Base-by-base conservation (phyloP, 2,888 invertebrate species). In the Noctuana brunneofusca region DNA sequence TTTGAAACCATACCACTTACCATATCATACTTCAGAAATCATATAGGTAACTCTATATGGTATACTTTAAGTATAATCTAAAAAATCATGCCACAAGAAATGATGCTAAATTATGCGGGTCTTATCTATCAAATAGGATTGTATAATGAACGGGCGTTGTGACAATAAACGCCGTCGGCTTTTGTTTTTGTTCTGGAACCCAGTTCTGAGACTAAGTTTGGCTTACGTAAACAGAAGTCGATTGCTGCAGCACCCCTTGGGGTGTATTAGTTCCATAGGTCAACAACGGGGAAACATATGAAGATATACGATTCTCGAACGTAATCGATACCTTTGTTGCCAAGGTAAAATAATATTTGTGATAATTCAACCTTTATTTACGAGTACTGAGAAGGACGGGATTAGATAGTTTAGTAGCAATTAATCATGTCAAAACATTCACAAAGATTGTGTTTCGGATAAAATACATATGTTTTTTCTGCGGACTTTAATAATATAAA, bases 151-250 rank as follows among this genome's bases (percentile, higher is more conserved):
- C 78, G 75, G 75, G 78, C 74, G 38, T 80, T 79, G 79, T 79
- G 82, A 83, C 81, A 86, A 85, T 82, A 85, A 83, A 76, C 80
- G 79, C 80, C 75, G 68, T 65, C 64, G 79, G 81, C 70, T 69
- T 71, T 79, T 86, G 84, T 86, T 86, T 85, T 87, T 84, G 82
- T 84, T 83, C 74, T 58, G 58, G 64, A 68, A 66, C 69, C n/a
- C 43, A 43, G 68, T 67, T 69, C 68, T 48, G 58, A 58, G 71
- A 67, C 71, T 69, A 78, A 79, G 69, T 80, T 77, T 69, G 71
- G 65, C 69, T 73, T 74, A 74, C 75, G 74, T 75, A 79, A 83
- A 83, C 77, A 82, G 79, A 76, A 14, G 78, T 76, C 76, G 74
- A 71, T 72, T 77, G 74, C 48, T 62, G 54, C 58, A 59, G 35